Base-by-base conservation (phyloP, 92 coral and sea anemone genomes). In the Virgularia gustaviana region DNA sequence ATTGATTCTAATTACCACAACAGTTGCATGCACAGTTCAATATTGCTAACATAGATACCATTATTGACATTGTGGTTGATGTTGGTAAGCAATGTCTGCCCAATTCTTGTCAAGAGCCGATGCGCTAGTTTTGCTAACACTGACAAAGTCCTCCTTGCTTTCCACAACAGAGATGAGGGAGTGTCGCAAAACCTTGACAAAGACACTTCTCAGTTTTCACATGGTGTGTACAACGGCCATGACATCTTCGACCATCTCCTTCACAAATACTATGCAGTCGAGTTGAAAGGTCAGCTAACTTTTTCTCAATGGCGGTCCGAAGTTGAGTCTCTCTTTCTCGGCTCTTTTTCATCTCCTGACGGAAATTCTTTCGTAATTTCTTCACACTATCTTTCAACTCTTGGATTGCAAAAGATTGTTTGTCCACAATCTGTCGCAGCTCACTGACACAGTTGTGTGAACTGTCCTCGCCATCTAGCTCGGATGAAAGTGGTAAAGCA, bases 91-190 rank as follows among this genome's bases (percentile, higher is more conserved):
- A n/a, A n/a, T n/a, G n/a, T n/a, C n/a, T n/a, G n/a, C n/a, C n/a
- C n/a, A n/a, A n/a, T 39, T 7, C 15, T 39, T 39, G 9, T 15
- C 15, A 39, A 7, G 15, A 39, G 15, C 45, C 9, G 45, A 39
- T 15, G 15, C 8, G 45, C 45, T 39, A 39, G n/a, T n/a, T n/a
- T n/a, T n/a, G 11, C 81, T 75, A 91, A 59, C 97, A 91, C 43
- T 89, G 96, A 52, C 97, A 91, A 19, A 79, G 29, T 16, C 96
- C 90, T 2, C 97, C 89, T 49, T 81, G 63, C 3, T 72, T 83
- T 0, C 97, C 97, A 41, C 97, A 91, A 54, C 97, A 91, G 2
- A 95, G 79, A 55, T 91, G 97, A 12, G 91, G 84, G 36, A 54
- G 28, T 0, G 75, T 49, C n/a, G 74, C 81, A 73, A 91, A 89